Evolutionary conservation across 2,113 vertebrate species (phyloP).

Genomic region (Gymnocephalus cernua): DNA sequence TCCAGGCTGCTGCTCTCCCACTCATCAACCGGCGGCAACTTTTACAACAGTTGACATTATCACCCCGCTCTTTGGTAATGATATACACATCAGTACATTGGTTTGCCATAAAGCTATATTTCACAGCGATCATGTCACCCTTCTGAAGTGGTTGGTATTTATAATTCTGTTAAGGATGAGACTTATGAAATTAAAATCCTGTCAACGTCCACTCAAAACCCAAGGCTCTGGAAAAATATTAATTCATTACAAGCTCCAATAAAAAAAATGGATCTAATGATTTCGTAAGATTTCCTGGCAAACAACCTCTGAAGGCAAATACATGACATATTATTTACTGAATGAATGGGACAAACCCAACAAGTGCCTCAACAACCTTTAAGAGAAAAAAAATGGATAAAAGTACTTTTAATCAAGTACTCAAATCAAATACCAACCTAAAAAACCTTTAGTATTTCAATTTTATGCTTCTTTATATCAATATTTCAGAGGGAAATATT

Average conservation of each 20-base stretch:
- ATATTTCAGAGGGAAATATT: too few species aligned
- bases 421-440: too few species aligned
- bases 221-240: neutral
- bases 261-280: neutral
- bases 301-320: neutral
- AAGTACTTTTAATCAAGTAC: too few species aligned
- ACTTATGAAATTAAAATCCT: conserved; percentile 15
- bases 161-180: conserved; percentile 20
- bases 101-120: conserved; percentile 28
- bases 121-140: conserved; percentile 1
- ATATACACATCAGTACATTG: conserved; percentile 30
- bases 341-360: neutral
- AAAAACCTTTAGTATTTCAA: too few species aligned
- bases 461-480: too few species aligned
- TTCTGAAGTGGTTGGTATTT: neutral
- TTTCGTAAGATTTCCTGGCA: neutral
- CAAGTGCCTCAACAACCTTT: too few species aligned
- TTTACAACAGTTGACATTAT: conserved; percentile 14
- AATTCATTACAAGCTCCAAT: neutral
- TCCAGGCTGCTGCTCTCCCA: conserved; percentile 56
- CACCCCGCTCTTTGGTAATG: neutral
- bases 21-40: neutral
- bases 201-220: neutral
- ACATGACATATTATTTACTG: neutral
- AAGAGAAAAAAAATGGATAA: too few species aligned